These are phyloP conservation scores for Melinaea marsaeus DNA, from an alignment of 2,888 invertebrate genomes.

Conservation along the genomic window DNA sequence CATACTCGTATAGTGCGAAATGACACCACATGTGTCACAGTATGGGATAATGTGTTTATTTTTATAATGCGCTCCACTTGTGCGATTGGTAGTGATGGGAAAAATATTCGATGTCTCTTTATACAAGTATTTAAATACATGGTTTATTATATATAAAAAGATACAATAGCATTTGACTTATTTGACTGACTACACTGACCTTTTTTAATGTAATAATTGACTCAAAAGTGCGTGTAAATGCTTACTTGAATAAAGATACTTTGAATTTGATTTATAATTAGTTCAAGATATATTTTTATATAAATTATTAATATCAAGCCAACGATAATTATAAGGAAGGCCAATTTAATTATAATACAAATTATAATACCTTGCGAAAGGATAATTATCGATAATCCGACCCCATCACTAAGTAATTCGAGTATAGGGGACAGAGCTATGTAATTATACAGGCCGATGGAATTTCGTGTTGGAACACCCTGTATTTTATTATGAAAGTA, in stretches of 20 bases:
- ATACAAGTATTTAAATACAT: not conserved
- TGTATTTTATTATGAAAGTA: conserved; percentile 20
- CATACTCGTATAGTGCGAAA: conserved; percentile 4
- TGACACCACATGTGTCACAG: conserved; percentile 23
- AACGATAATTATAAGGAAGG: not conserved
- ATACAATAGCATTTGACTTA: not conserved
- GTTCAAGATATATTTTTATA: no score
- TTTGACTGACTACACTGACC: no score
- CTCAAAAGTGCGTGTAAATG: no score
- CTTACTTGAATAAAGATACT: no score
- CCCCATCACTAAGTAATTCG: conserved; percentile 37
- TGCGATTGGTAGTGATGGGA: conserved; percentile 6
- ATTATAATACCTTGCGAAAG: not conserved
- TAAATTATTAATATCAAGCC: not conserved
- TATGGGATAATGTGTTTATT: conserved; percentile 24
- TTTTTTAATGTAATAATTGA: no score
- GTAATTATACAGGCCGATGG: conserved; percentile 42
- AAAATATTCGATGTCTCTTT: not conserved
- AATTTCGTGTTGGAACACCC: conserved; percentile 34
- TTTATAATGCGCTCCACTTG: conserved; percentile 19
- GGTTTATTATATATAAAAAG: not conserved
- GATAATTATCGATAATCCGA: conserved; percentile 29
- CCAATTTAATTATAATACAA: not conserved
- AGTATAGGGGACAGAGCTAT: conserved; percentile 40
- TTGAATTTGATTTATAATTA: no score